Conservation (phyloP, 2,797 vertebrate species). For the Orientallactaga sibirica region DNA sequence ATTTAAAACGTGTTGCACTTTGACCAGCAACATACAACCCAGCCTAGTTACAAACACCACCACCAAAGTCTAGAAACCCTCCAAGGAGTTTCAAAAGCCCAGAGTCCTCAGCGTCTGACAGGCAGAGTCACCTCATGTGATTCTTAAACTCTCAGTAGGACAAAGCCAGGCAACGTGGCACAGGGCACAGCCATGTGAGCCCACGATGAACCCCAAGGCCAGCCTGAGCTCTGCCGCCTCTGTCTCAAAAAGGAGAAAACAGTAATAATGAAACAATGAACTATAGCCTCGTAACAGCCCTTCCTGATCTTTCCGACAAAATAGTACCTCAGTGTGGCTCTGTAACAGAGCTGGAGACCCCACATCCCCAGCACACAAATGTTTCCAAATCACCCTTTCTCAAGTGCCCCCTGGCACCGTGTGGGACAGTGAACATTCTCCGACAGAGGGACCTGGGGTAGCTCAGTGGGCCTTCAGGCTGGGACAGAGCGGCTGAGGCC, state of each 20-base stretch:
- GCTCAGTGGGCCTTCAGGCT: too few species aligned
- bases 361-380: background rate
- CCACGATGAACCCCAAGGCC: background rate
- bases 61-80: background rate
- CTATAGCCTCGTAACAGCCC: background rate
- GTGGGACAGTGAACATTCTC: background rate
- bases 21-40: too few species aligned
- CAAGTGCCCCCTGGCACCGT: background rate
- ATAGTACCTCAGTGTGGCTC: too few species aligned
- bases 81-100: background rate
- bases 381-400: background rate
- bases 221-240: too few species aligned
- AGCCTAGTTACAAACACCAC: background rate
- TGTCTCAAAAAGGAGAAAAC: too few species aligned
- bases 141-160: background rate
- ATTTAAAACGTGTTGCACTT: background rate
- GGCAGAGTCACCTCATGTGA: background rate
- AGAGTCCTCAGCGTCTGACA: background rate
- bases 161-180: too few species aligned
- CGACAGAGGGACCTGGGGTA: too few species aligned
- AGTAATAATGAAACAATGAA: background rate
- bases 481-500: too few species aligned
- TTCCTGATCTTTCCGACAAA: too few species aligned
- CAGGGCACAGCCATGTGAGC: background rate
- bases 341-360: too few species aligned